These are phyloP conservation scores for Synanthedon tipuliformis DNA, from an alignment of 2,888 invertebrate genomes.

Conservation along the genomic window DNA sequence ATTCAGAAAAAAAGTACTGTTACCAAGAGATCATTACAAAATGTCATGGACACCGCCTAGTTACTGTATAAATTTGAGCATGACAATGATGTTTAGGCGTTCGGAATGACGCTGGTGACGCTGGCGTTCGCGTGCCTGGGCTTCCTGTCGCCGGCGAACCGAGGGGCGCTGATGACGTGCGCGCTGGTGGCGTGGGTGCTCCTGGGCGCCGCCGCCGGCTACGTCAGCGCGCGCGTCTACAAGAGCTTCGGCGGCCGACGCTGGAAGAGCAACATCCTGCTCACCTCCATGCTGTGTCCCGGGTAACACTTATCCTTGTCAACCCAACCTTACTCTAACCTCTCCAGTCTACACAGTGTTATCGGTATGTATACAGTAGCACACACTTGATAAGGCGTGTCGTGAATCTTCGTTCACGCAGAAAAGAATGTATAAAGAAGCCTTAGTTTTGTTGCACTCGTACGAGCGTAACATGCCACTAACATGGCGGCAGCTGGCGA, in stretches of 20 bases:
- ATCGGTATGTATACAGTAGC: no score
- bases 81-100: slow-evolving; percentile 43
- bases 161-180: slow-evolving; percentile 98
- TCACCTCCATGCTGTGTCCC: slow-evolving; percentile 96
- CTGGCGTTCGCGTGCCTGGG: slow-evolving; percentile 99
- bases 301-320: slow-evolving; percentile 74
- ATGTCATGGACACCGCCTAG: neutral
- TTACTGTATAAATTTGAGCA: no score
- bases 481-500: no score
- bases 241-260: slow-evolving; percentile 98
- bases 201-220: slow-evolving; percentile 96
- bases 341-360: no score
- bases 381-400: no score
- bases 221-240: slow-evolving; percentile 95
- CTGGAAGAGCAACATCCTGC: slow-evolving; percentile 97
- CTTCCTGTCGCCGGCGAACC: slow-evolving; percentile 97
- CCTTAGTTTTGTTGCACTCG: no score
- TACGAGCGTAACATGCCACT: no score
- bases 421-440: no score
- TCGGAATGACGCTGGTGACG: slow-evolving; percentile 96
- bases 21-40: neutral
- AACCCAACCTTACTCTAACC: no score
- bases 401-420: no score
- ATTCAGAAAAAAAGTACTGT: no score
- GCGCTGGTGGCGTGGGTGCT: slow-evolving; percentile 97